Evolutionary conservation across 2,113 vertebrate genomes (phyloP), one percentile per base, ranked within the genome.

Genomic region (human (Homo sapiens)): DNA sequence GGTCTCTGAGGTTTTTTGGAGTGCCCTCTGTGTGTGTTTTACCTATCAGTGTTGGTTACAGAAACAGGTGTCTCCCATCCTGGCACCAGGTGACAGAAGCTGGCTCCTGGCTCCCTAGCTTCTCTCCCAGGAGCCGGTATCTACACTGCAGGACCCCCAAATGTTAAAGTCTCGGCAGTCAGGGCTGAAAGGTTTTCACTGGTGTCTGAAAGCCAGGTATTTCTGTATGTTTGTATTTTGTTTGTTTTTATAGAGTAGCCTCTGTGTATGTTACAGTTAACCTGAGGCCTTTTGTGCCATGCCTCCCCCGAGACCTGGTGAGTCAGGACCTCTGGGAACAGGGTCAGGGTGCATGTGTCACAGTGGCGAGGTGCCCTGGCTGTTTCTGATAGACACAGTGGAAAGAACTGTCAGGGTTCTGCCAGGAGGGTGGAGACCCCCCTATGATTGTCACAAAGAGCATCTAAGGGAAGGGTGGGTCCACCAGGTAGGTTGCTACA

Each of bases 401-500:
- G 59, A 17, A 61, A 59, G 50, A 75, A 38, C 73, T 48, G 82
- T 32, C 59, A 32, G n/a, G 9, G 40, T 52, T 22, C 17, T 5
- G 25, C 30, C 66, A 38, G 50, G 55, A 75, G 61, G 10, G 38
- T 48, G 17, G 25, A 81, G 78, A 22, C 45, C 48, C 50, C 14
- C 70, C 1, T 0, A 22, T 14, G 45, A 0, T 68, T 25, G 30
- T 48, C 64, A 78, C 2, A 10, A 16, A 70, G 91, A 61, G 14
- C 16, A 3, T 6, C 32, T 35, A 3, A 23, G 0, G 2, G n/a
- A 32, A 40, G 50, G 38, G 48, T 20, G 4, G 22, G 35, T 38
- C 20, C 11, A 35, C 64, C 32, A 16, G 14, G n/a, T 72, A 16
- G 14, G n/a, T 72, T 20, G 8, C 23, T 32, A 5, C 32, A 48